Evolutionary conservation across 2,113 vertebrate species (phyloP), one percentile per base, ranked within the genome.

Genomic region (Hirundichthys speculiger): DNA sequence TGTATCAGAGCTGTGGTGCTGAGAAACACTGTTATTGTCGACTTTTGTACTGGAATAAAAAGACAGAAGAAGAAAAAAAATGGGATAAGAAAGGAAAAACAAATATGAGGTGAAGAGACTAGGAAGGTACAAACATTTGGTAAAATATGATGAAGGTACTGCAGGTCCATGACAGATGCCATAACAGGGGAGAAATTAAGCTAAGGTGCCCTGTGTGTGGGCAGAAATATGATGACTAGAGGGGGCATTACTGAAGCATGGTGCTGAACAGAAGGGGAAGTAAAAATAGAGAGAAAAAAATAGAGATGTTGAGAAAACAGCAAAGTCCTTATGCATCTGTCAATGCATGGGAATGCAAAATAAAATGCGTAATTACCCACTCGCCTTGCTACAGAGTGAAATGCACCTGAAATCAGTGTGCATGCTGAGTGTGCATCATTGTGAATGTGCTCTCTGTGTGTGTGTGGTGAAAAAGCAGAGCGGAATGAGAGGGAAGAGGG

Each of bases 221-320:
- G 86, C 82, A 88, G 86, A 89, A 83, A 87, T 48, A 73, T 49
- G 5, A 85, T 88, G 82, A 87, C 86, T 83, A 71, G 86, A 88
- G 77, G 80, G 82, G 88, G 82, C 82, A 84, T 87, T 79, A 88
- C 66, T 80, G 79, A 88, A 85, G 86, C 86, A 88, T 87, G 87
- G 81, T 80, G 83, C 77, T 75, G 78, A 89, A 81, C 85, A 90
- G 83, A 86, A 84, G 80, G 83, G 76, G 77, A 73, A 79, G 73
- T 83, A 87, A 86, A 87, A 83, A 87, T 82, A 85, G 86, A 85
- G 59, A 68, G 73, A 80, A 71, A 76, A 75, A 85, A 27, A 34
- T 7, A 46, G 73, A 77, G 62, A 76, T 56, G 58, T 53, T 1
- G 65, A 64, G 75, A 63, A 72, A 79, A 84, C 70, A 84, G 65